These are phyloP conservation scores for Lytechinus pictus DNA, from an alignment of 35 echinoderm and acorn worm genomes.

Conservation along the genomic window DNA sequence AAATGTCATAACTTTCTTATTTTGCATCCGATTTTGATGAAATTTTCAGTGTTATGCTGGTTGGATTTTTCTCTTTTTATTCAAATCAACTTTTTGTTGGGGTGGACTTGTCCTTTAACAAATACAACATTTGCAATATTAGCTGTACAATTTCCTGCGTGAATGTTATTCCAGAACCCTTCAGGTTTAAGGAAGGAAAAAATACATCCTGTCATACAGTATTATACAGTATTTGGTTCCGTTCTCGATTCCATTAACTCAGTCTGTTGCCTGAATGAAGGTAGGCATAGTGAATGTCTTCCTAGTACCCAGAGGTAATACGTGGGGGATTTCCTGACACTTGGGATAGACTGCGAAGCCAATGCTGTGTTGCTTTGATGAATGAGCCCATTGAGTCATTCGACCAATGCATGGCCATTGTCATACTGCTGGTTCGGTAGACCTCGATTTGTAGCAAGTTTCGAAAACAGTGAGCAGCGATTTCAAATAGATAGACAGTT, in stretches of 20 bases:
- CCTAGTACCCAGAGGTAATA: background rate
- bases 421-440: background rate
- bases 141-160: background rate
- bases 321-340: background rate
- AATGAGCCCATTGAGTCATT: background rate
- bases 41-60: too few species aligned
- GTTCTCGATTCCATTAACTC: background rate
- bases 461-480: background rate
- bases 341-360: background rate
- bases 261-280: background rate
- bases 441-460: background rate
- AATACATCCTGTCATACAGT: background rate
- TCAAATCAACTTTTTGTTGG: too few species aligned
- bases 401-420: background rate
- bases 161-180: background rate
- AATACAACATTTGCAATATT: background rate
- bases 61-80: too few species aligned
- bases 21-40: too few species aligned
- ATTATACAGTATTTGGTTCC: background rate
- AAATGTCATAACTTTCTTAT: too few species aligned
- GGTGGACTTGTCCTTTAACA: too few species aligned
- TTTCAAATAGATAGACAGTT: background rate
- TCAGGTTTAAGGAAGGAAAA: background rate
- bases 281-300: background rate
- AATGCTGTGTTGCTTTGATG: background rate